Base-by-base conservation (phyloP, 2,113 vertebrate genomes). In the Pipra filicauda region DNA sequence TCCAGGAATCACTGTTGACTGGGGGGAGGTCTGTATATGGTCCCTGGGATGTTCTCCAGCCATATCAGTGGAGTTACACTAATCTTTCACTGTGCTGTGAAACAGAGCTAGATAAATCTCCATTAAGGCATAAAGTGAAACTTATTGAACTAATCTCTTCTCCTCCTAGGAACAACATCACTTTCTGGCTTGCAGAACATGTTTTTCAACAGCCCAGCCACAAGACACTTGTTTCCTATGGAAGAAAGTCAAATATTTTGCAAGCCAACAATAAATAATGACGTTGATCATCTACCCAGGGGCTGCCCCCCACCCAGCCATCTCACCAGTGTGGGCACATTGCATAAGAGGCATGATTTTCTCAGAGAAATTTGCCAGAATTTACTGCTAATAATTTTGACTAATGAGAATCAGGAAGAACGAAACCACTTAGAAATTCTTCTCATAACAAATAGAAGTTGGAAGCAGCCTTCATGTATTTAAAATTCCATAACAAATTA, bases 201-300 rank as follows among this genome's bases (percentile, higher is more conserved):
- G 13, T 41, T 85, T 83, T 79, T 59, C 33, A 55, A 46, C 78
- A 74, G 65, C 49, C 37, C 41, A 48, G 48, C 64, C 78, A 44
- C 26, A n/a, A 89, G 27, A 41, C 39, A 58, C 67, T 89, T 77
- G 70, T 66, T 69, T 86, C 55, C 33, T 67, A 39, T 35, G 69
- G 81, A 83, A 89, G 37, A 67, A 86, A 94, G 64, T 61, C 4
- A 76, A 83, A 27, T 44, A 35, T 73, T 91, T 88, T 62, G 51
- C 76, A 84, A 89, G 52, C 14, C 51, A 80, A 27, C 24, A 52
- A 67, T 30, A 86, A 91, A 67, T 31, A 28, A 51, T 72, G 33
- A 37, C 46, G 43, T 15, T 43, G 37, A 48, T 33, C 2, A 3
- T 7, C 26, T 48, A 61, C 28, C 31, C 43, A 66, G 35, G 54